phyloP scores from a whole-genome alignment of 2,113 vertebrate genomes.

The Rana temporaria region DNA sequence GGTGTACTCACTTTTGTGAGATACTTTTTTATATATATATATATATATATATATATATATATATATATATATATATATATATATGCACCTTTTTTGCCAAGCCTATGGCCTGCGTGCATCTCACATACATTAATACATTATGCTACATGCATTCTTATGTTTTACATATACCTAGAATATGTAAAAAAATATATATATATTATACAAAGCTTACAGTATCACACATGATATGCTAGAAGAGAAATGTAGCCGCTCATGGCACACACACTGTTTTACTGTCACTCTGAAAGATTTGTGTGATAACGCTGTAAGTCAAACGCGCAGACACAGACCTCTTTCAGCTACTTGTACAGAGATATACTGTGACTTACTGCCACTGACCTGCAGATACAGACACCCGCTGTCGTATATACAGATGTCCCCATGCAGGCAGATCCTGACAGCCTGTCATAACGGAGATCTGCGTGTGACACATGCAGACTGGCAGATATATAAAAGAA shows the following conservation, averaged over 20 bases:
- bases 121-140: neutral
- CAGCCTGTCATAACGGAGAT: conserved; percentile 42
- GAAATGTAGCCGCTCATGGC: neutral
- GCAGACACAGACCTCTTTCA: conserved; percentile 18
- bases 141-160: too few relatives aligned
- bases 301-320: neutral
- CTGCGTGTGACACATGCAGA: conserved; percentile 45
- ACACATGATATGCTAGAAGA: too few relatives aligned
- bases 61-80: too few relatives aligned
- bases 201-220: too few relatives aligned
- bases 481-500: conserved; percentile 51
- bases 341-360: conserved; percentile 20
- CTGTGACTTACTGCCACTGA: conserved; percentile 29
- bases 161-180: too few relatives aligned
- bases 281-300: conserved; percentile 3
- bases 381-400: conserved; percentile 43
- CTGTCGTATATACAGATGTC: conserved; percentile 38
- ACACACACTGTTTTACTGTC: neutral
- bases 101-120: too few relatives aligned
- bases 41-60: too few relatives aligned
- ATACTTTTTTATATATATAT: too few relatives aligned
- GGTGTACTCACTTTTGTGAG: too few relatives aligned
- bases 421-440: conserved; percentile 28
- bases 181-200: neutral
- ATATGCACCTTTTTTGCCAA: too few relatives aligned